phyloP scores from a whole-genome alignment of 1,140 invertebrate species.

The Aricia agestis region DNA sequence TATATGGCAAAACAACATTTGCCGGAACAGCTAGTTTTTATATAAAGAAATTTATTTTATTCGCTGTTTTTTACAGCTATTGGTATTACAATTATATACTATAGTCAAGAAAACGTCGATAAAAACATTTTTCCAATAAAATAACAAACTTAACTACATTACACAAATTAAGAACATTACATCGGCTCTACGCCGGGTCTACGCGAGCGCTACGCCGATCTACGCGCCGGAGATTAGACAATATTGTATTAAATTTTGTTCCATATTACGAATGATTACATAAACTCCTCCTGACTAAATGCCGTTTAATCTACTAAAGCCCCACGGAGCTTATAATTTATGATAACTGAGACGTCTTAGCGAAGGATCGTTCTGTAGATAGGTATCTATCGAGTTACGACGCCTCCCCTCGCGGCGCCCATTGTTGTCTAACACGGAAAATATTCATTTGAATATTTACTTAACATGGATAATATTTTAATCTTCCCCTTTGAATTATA shows the following conservation, averaged over 20 bases:
- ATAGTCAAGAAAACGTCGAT: no score
- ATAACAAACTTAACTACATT: not conserved
- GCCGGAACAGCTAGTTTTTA: no score
- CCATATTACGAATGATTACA: constrained; percentile 6
- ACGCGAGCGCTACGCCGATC: not conserved
- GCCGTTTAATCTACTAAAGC: constrained; percentile 60
- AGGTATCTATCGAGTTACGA: constrained; percentile 72
- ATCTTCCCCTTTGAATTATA: constrained; percentile 77
- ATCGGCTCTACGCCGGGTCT: not conserved
- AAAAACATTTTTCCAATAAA: not conserved
- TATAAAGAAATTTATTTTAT: no score
- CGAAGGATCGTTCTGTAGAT: constrained; percentile 72
- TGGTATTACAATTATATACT: no score
- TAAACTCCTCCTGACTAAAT: constrained; percentile 23
- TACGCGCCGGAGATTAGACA: not conserved
- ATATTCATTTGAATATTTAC: constrained; percentile 78
- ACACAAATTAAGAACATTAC: not conserved
- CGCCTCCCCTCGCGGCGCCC: constrained; percentile 48
- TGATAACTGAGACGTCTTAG: constrained; percentile 67
- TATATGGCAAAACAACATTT: no score
- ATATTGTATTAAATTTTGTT: not conserved
- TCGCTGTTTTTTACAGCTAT: no score
- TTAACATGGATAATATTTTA: constrained; percentile 79
- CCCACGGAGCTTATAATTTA: constrained; percentile 71
- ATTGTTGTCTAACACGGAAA: constrained; percentile 76